Evolutionary conservation across 2,888 invertebrate species (phyloP), one percentile per base, ranked within the genome.

Genomic region (Lingula anatina): DNA sequence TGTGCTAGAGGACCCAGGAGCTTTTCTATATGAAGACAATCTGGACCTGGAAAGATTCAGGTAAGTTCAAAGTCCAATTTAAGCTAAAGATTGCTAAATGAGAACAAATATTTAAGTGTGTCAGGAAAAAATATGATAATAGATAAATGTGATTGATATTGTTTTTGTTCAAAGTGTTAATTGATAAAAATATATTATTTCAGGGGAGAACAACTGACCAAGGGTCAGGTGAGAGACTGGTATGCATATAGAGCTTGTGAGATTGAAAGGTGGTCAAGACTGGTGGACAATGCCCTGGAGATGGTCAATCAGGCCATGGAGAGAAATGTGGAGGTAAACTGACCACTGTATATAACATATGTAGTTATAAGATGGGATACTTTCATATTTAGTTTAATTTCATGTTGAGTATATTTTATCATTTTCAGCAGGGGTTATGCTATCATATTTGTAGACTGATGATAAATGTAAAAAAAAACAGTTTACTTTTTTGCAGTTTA

Each of bases 271-370:
- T 77, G 81, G 44, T 83, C 84, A 57, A 81, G 83, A 4, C 80
- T 86, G 46, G 83, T 84, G 2, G 85, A 85, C 46, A 81, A 85
- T 77, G 83, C 87, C 23, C 77, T 87, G 38, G 81, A 83, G 38
- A 77, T 88, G 3, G 75, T 85, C 35, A 77, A 79, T 59, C 72
- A 84, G 40, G 85, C 81, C 2, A 78, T 81, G 56, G 80, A 82
- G 53, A 77, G 80, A 54, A 81, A 82, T 57, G 79, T 84, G 23
- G 65, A 70, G 65, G 81, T 79, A 58, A 59, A 61, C 27, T 2
- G 15, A 21, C n/a, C 18, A 25, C 15, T n/a, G n/a, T n/a, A n/a
- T n/a, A n/a, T n/a, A n/a, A n/a, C n/a, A n/a, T n/a, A n/a, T n/a
- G n/a, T n/a, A n/a, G n/a, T n/a, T n/a, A n/a, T n/a, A n/a, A n/a